Percentiles rank a stretch among this genome's conserved stretches.
These are phyloP conservation scores for Alces alces DNA, from an alignment of 2,113 vertebrate species.

Conservation along the genomic window DNA sequence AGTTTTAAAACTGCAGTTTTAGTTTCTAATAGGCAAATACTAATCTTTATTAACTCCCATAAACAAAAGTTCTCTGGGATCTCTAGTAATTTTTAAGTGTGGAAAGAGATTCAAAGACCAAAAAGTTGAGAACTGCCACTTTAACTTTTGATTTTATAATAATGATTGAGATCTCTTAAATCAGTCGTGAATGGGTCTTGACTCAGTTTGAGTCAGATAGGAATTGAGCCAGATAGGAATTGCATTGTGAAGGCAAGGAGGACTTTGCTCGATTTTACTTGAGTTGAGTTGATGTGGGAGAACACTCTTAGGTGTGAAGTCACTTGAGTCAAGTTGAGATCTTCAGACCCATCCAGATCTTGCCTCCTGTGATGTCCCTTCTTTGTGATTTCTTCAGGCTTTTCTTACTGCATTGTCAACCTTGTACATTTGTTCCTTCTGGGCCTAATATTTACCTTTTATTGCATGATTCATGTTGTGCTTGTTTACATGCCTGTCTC, in stretches of 20 bases:
- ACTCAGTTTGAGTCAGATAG: background rate
- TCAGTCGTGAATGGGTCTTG: background rate
- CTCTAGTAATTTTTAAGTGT: background rate
- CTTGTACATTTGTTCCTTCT: background rate
- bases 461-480: background rate
- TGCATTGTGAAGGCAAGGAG: background rate
- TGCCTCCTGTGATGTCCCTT: background rate
- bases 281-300: background rate
- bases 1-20: background rate
- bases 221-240: background rate
- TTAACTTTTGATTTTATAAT: background rate
- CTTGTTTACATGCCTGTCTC: background rate
- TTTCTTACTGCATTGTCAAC: background rate
- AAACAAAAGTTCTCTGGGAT: background rate
- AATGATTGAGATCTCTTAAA: background rate
- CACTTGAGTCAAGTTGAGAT: background rate
- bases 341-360: background rate
- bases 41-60: background rate
- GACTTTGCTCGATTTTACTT: background rate
- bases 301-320: background rate
- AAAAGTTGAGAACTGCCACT: background rate
- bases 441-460: background rate
- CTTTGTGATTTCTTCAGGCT: background rate
- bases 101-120: background rate
- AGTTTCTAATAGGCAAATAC: slow-evolving; percentile 12